Percentiles rank a stretch among this genome's conserved stretches.
Conservation (phyloP, 2,888 invertebrate genomes). For the Serrognathus titanus region DNA sequence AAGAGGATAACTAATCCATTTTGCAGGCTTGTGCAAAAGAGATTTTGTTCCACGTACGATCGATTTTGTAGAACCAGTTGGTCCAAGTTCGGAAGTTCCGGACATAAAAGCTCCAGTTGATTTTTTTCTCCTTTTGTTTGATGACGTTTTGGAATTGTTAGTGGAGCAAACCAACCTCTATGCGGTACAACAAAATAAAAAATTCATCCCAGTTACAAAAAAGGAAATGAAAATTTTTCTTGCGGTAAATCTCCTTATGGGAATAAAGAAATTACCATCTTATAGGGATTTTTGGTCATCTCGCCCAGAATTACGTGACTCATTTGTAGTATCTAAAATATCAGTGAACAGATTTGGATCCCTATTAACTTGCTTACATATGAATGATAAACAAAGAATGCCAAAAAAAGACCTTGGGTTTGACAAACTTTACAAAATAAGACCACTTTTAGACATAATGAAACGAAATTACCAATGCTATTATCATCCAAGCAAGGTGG, state of each 20-base stretch:
- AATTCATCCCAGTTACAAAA: background rate
- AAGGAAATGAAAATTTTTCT: constrained; percentile 18
- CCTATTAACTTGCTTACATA: constrained; percentile 24
- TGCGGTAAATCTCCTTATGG: constrained; percentile 25
- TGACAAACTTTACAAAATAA: constrained; percentile 27
- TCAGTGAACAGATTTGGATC: constrained; percentile 23
- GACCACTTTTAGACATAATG: background rate
- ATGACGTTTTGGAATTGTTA: constrained; percentile 1
- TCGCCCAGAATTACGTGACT: constrained; percentile 18
- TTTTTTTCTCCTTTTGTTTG: constrained; percentile 3
- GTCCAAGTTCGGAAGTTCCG: too few species aligned
- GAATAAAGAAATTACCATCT: constrained; percentile 11
- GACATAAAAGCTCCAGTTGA: constrained; percentile 4
- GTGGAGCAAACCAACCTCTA: constrained; percentile 8
- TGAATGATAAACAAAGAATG: constrained; percentile 24
- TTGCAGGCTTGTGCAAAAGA: too few species aligned
- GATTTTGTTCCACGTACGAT: too few species aligned
- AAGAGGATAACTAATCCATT: too few species aligned
- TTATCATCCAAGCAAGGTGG: constrained; percentile 15
- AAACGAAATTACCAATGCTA: constrained; percentile 15
- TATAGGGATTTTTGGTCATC: constrained; percentile 20
- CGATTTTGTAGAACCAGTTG: too few species aligned
- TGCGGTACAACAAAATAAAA: constrained; percentile 1
- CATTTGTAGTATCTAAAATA: constrained; percentile 20
- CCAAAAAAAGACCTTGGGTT: constrained; percentile 22